phyloP scores from a whole-genome alignment of 92 coral and sea anemone species.

The Porites rus region DNA sequence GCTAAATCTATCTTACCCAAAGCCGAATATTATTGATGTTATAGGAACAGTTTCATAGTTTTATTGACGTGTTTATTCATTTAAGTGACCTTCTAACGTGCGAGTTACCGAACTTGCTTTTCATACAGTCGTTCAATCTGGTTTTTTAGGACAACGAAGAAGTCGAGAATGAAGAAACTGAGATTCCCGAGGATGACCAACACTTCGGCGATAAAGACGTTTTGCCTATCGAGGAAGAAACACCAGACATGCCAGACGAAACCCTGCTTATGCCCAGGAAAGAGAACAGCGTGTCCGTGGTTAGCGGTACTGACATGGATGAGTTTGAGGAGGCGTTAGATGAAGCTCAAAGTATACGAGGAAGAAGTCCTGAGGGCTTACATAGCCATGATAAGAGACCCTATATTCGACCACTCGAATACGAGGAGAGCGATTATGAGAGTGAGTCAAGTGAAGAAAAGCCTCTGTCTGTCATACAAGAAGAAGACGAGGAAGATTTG shows the following conservation, averaged over 20 bases:
- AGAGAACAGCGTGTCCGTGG: constrained; percentile 59
- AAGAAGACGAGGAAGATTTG: constrained; percentile 88
- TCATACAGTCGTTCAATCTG: not conserved
- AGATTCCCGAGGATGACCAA: constrained; percentile 43
- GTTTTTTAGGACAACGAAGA: constrained; percentile 23
- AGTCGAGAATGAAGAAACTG: constrained; percentile 27
- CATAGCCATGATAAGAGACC: constrained; percentile 51
- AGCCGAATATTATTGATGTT: too few species aligned
- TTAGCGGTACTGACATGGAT: constrained; percentile 79
- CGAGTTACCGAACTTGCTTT: not conserved
- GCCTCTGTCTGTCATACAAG: constrained; percentile 90
- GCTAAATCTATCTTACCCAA: too few species aligned
- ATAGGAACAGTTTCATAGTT: too few species aligned
- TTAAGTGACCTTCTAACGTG: too few species aligned
- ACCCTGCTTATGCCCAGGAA: not conserved
- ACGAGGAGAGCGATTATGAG: constrained; percentile 86
- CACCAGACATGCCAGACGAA: constrained; percentile 2
- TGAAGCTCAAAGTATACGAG: constrained; percentile 59
- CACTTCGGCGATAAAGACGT: constrained; percentile 27
- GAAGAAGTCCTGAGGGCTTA: constrained; percentile 20
- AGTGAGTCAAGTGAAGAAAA: constrained; percentile 77
- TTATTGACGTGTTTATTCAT: too few species aligned
- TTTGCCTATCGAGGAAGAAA: constrained; percentile 17
- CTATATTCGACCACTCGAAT: constrained; percentile 70
- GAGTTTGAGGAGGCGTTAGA: constrained; percentile 71